phyloP scores from a whole-genome alignment of 2,888 invertebrate species.

The Chironomus riparius region DNA sequence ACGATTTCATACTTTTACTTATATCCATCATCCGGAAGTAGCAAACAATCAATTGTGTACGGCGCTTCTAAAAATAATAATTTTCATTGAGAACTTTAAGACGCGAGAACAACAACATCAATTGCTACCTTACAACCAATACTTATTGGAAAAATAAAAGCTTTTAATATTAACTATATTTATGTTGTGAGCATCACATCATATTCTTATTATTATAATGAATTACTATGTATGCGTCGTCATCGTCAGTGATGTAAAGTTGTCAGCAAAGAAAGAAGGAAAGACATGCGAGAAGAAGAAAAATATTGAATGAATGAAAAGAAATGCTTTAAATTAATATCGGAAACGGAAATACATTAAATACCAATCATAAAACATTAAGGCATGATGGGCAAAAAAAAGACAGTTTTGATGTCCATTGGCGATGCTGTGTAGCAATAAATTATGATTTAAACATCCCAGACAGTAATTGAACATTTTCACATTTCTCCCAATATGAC shows the following conservation, averaged over 20 bases:
- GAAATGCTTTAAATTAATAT: constrained; percentile 22
- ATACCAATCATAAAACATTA: constrained; percentile 25
- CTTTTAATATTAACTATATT: background rate
- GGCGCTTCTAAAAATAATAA: too few species aligned
- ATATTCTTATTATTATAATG: too few species aligned
- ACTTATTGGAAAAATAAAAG: background rate
- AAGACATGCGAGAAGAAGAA: background rate
- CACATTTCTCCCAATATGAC: constrained; percentile 7
- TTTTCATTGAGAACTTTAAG: too few species aligned
- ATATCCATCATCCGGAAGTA: too few species aligned
- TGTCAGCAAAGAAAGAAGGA: background rate
- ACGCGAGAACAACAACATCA: too few species aligned
- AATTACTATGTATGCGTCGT: background rate
- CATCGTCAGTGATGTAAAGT: background rate
- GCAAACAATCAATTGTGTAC: too few species aligned
- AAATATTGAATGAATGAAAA: constrained; percentile 10
- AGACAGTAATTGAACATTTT: constrained; percentile 24
- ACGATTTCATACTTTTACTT: background rate
- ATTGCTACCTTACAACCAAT: background rate
- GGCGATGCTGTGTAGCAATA: constrained; percentile 17
- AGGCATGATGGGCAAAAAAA: constrained; percentile 8
- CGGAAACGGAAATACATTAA: constrained; percentile 28
- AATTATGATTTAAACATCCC: constrained; percentile 28
- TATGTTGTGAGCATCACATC: too few species aligned
- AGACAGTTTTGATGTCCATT: constrained; percentile 20